Conservation (phyloP, 2,888 invertebrate genomes). For the Drosophila nr. medialis region DNA sequence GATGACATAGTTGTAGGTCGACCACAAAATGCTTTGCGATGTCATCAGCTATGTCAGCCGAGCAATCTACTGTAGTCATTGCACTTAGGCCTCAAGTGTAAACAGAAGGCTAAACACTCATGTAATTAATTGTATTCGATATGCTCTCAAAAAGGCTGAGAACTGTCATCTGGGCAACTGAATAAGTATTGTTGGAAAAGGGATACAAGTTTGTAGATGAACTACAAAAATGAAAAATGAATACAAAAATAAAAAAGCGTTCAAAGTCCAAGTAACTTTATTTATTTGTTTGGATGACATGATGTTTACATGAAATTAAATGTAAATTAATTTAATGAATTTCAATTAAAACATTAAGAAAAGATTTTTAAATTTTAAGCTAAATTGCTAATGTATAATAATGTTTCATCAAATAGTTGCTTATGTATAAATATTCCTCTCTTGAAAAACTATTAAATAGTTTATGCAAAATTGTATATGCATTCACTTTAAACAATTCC, state of each 20-base stretch:
- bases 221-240: not conserved
- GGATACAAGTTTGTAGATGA: not conserved
- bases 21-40: conserved; percentile 8
- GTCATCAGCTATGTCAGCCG: conserved; percentile 31
- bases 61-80: conserved; percentile 15
- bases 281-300: not conserved
- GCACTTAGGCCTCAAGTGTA: conserved; percentile 10
- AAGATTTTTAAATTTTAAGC: not conserved
- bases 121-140: conserved; percentile 22
- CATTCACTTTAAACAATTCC: not conserved
- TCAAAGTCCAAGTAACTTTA: not conserved
- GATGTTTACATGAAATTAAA: not conserved
- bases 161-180: not conserved
- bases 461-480: not conserved
- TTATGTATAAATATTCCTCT: not conserved
- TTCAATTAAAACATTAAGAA: not conserved
- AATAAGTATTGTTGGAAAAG: not conserved
- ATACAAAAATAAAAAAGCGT: not conserved
- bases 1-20: conserved; percentile 16
- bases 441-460: not conserved
- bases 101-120: conserved; percentile 2
- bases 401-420: not conserved
- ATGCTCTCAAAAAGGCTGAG: not conserved
- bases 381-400: not conserved
- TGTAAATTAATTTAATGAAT: not conserved